Base-by-base conservation (phyloP, 2,888 invertebrate species). In the Polydrusus tereticollis region DNA sequence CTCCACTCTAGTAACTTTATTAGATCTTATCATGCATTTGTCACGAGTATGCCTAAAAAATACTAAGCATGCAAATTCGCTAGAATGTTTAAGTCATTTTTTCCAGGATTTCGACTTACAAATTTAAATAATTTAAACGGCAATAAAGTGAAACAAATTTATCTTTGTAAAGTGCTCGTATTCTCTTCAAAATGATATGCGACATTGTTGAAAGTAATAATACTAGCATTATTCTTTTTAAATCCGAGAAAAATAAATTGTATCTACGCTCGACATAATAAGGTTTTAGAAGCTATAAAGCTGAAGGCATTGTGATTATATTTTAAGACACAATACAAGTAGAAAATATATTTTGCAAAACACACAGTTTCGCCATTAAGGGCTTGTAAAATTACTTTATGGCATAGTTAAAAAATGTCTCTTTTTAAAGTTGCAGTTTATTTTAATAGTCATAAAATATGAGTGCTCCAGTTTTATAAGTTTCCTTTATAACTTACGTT, bases 131-230 rank as follows among this genome's bases (percentile, higher is more conserved):
- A 64, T 52, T 64, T 64, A 64, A 52, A 33, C 41, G 23, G 38
- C 23, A 38, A 26, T 60, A 60, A 60, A 60, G 41, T 60, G 23
- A 38, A 45, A 7, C 36, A 33, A 64, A 64, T 64, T 64, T 64
- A 64, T 64, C 38, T 33, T 14, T 36, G 52, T 38, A 38, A 52
- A 67, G 50, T 50, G 67, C 67, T 59, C 23, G n/a, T n/a, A 38
- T 59, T 67, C 23, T 0, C 67, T 26, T 18, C 7, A 67, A 59
- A n/a, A 67, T 67, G 67, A 67, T 67, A 67, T 59, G 59, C 38
- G 59, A 59, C 67, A 59, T 47, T 67, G 67, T 59, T 59, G 67
- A 67, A 67, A 59, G 59, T 67, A 59, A 59, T 67, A 67, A 67
- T 50, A 33, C 33, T 23, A 47, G 36, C 58, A 67, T 59, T 50